Evolutionary conservation across 2,797 vertebrate species (phyloP), one percentile per base, ranked within the genome.

Genomic region (Pangasius mekongensis): DNA sequence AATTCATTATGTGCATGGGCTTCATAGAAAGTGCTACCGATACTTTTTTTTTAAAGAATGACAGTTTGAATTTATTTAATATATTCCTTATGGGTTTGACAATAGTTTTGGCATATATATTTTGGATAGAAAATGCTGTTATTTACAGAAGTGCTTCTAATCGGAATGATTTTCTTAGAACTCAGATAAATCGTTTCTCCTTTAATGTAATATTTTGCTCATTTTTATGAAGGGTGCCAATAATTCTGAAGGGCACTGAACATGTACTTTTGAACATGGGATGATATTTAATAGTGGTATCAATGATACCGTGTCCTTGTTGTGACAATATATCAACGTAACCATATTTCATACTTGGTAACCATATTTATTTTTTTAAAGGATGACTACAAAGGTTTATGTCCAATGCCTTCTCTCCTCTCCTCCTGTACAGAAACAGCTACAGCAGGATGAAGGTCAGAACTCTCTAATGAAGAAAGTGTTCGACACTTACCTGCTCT

Each of bases 401-500:
- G 20, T 82, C 10, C 2, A 22, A 62, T 18, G 13, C 18, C 56
- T 84, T 54, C 30, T 54, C 6, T 69, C 5, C 1, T 49, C 33
- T 76, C 14, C 3, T 49, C 20, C 11, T 87, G 94, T 93, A 88
- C 94, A 99, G 98, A 98, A 97, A 92, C 98, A 98, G 91, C 94
- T 99, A 78, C 95, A 96, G 90, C 95, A 97, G 89, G 98, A 98
- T 27, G 98, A 99, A 36, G 98, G 98, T 81, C 98, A 99, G 92
- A 99, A 98, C 89, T 94, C 94, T 22, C 54, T 98, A 94, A 98
- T 99, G 97, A 99, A 98, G 94, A 99, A 98, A 93, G 97, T 99
- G 77, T 98, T 99, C 92, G 98, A 99, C 94, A 99, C 98, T 0
- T 98, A 98, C 93, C 95, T 99, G 92, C 97, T 99, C 90, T 99